Evolutionary conservation across 2,888 invertebrate species (phyloP), one percentile per base, ranked within the genome.

Genomic region (Callyntrura guangdongensis): DNA sequence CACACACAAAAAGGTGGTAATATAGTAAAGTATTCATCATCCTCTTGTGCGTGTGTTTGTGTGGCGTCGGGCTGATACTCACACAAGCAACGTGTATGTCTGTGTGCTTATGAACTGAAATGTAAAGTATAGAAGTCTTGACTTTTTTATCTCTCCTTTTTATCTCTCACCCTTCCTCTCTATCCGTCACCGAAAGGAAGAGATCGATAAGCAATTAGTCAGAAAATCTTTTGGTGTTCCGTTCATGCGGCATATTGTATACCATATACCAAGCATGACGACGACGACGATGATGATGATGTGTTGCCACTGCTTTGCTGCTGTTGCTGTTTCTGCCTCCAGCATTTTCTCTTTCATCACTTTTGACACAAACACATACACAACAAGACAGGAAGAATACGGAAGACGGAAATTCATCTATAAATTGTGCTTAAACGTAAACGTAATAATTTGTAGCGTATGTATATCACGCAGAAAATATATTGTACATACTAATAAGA

Each of bases 201-300:
- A 92, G 92, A 93, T 93, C 93, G 91, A 93, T 93, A 93, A 92
- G 92, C 93, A 93, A 93, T 93, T 93, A 93, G 93, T 92, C 82
- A 92, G 90, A 92, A 93, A 93, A 92, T 91, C 91, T 86, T 91
- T 90, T 91, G 77, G 86, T 79, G 86, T 91, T 90, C 86, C 74
- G 25, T 88, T 27, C 79, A 25, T 77, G 77, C 25, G 53, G 77
- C 36, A 36, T 36, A 36, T 36, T 36, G 3, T 36, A 2, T 36
- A 36, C 36, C 6, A 69, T 27, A n/a, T 27, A 17, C 36, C 36
- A 4, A 2, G 36, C 36, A 4, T 36, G 36, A 36, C 36, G 36
- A 36, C 6, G n/a, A n/a, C n/a, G n/a, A n/a, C n/a, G n/a, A 36
- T 2, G 36, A 36, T 36, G 36, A 36, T 36, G 3, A 36, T 36